Conservation (phyloP, 2,888 invertebrate species). For the Callosobruchus maculatus region DNA sequence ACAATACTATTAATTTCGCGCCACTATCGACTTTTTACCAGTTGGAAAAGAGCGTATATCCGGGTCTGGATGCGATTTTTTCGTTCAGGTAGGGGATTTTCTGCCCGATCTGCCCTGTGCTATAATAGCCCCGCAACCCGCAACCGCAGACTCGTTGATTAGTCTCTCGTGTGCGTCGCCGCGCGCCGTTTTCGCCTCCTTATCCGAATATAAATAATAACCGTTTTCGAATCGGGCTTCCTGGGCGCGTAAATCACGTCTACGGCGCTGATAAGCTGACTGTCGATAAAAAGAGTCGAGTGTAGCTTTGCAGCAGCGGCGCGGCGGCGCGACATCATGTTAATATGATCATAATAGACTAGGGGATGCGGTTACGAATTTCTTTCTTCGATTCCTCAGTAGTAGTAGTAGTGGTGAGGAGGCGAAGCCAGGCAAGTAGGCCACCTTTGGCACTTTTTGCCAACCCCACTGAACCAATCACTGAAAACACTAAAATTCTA, state of each 20-base stretch:
- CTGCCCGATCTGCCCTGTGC: too few species aligned
- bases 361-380: neutral
- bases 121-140: neutral
- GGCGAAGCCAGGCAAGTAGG: too few species aligned
- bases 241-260: constrained; percentile 20
- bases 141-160: neutral
- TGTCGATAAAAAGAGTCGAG: constrained; percentile 25
- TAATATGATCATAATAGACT: neutral
- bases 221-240: constrained; percentile 23
- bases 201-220: constrained; percentile 17
- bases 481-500: too few species aligned
- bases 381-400: too few species aligned
- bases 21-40: too few species aligned
- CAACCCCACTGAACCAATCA: too few species aligned
- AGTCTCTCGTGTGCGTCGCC: neutral
- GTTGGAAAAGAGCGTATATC: too few species aligned
- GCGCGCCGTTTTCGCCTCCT: neutral
- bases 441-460: too few species aligned
- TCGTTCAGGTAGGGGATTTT: too few species aligned
- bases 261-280: constrained; percentile 13
- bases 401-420: too few species aligned
- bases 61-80: too few species aligned
- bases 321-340: neutral
- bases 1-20: too few species aligned
- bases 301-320: neutral